A percentile compares a stretch with the other conserved stretches of the same genome.
phyloP scores from a whole-genome alignment of 2,797 vertebrate species.

The Tiaroga cobitis region DNA sequence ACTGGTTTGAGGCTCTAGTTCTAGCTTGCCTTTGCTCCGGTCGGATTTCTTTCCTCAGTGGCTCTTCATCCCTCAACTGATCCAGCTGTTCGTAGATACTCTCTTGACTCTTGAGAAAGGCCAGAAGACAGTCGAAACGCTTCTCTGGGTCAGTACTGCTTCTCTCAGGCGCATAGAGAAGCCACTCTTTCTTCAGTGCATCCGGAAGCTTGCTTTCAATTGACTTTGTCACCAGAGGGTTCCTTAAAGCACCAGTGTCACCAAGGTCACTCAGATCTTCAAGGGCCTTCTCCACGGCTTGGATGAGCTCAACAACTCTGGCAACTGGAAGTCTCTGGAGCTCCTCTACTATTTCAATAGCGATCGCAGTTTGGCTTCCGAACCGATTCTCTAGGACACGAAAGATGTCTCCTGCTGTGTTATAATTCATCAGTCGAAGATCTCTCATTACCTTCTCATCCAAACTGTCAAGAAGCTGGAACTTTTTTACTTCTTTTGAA shows the following conservation, averaged over 20 bases:
- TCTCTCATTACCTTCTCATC: no score
- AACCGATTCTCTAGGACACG: no score
- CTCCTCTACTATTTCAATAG: no score
- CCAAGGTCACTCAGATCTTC: background rate
- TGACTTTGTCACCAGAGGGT: background rate
- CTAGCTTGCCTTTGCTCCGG: background rate
- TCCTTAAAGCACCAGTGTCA: background rate
- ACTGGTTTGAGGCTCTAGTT: background rate
- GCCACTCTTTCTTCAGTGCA: background rate
- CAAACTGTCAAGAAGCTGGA: no score
- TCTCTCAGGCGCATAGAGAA: background rate
- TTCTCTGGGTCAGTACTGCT: background rate
- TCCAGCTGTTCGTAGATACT: background rate
- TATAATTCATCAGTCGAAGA: no score
- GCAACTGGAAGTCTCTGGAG: no score
- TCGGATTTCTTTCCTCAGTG: background rate
- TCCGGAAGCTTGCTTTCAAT: background rate
- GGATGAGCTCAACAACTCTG: background rate
- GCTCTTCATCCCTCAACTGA: background rate
- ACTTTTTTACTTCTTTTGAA: no score
- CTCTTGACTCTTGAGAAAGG: background rate
- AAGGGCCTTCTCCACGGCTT: background rate
- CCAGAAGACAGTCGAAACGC: background rate
- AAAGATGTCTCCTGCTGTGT: no score
- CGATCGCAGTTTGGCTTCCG: no score